These are phyloP conservation scores for Antechinus flavipes DNA, from an alignment of 2,113 vertebrate genomes.

Conservation along the genomic window DNA sequence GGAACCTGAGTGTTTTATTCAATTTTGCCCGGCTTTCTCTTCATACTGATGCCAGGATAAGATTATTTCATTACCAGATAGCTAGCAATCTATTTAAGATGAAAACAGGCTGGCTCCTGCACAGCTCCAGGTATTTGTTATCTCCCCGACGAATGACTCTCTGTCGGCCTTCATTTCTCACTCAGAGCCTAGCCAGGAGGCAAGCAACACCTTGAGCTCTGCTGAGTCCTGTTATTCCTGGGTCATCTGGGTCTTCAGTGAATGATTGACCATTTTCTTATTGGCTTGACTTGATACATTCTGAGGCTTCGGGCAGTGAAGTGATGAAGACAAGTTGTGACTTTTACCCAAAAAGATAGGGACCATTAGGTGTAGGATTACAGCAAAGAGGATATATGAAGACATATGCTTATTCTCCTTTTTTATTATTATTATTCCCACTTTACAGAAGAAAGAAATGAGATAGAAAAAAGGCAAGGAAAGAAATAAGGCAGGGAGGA, in stretches of 20 bases:
- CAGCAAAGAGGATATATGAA: not conserved
- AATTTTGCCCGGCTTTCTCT: not conserved
- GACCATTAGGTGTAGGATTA: not conserved
- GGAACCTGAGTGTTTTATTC: conserved; percentile 10
- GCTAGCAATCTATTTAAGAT: conserved; percentile 18
- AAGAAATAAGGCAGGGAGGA: too few relatives aligned
- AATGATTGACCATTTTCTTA: not conserved
- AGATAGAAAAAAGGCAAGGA: not conserved
- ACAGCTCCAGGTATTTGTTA: not conserved
- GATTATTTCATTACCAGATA: conserved; percentile 22
- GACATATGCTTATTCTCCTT: not conserved
- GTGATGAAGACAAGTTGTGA: not conserved
- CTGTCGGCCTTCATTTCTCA: conserved; percentile 1
- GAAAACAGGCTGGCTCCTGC: not conserved
- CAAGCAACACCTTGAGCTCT: not conserved
- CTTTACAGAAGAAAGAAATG: not conserved
- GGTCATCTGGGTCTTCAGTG: not conserved
- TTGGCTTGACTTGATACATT: not conserved
- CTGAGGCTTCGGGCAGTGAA: not conserved
- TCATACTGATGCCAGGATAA: not conserved
- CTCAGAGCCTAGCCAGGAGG: not conserved
- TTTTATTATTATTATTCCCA: not conserved
- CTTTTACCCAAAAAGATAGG: not conserved
- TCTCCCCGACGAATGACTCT: not conserved
- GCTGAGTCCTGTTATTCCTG: not conserved